Evolutionary conservation across 1,140 invertebrate genomes (phyloP).

Genomic region (Antheraea pernyi): DNA sequence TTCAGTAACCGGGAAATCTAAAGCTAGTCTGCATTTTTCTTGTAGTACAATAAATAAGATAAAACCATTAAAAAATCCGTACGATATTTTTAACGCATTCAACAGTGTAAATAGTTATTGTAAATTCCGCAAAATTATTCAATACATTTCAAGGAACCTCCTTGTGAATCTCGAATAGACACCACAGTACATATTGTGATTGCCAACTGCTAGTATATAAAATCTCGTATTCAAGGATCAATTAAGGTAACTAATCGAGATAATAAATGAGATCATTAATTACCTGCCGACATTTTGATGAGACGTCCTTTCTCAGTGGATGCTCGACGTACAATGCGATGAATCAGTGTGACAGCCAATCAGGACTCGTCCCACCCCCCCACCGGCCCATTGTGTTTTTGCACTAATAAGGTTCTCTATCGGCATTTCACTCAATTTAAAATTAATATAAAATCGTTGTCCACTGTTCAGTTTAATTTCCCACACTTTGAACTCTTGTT

Average conservation of each 20-base stretch:
- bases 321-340: slow-evolving; percentile 31
- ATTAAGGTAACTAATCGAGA: neutral
- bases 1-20: too few relatives aligned
- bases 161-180: too few relatives aligned
- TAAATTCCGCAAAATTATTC: too few relatives aligned
- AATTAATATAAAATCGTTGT: neutral
- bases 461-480: slow-evolving; percentile 5
- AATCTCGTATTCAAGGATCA: neutral
- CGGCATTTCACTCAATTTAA: slow-evolving; percentile 46
- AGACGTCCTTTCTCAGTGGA: slow-evolving; percentile 31
- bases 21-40: too few relatives aligned
- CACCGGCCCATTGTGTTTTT: slow-evolving; percentile 64
- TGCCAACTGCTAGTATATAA: too few relatives aligned
- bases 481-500: neutral
- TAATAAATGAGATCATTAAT: slow-evolving; percentile 12
- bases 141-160: too few relatives aligned
- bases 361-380: slow-evolving; percentile 36
- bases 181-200: too few relatives aligned
- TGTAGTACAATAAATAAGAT: too few relatives aligned
- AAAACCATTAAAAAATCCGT: too few relatives aligned
- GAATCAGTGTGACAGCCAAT: slow-evolving; percentile 32
- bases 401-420: slow-evolving; percentile 47
- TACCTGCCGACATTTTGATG: slow-evolving; percentile 69
- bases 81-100: too few relatives aligned
- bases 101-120: too few relatives aligned